These are phyloP conservation scores for Redunca redunca DNA, from an alignment of 2,113 vertebrate species.

Conservation along the genomic window DNA sequence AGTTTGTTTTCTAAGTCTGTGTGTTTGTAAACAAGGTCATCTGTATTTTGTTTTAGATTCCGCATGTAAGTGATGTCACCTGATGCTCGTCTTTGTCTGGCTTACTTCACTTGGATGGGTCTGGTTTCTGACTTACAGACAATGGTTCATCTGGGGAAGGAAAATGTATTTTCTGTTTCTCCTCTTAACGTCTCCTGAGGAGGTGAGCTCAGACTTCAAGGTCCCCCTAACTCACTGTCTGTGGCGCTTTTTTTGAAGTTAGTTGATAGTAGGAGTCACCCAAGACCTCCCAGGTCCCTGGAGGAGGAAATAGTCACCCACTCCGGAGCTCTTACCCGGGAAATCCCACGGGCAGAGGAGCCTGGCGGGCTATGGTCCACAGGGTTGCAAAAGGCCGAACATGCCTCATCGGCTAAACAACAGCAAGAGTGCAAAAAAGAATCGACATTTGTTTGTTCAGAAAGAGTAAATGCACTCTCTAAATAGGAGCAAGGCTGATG, in stretches of 20 bases:
- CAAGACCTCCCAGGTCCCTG: background rate
- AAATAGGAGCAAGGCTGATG: background rate
- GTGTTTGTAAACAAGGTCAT: background rate
- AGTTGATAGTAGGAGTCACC: too few species aligned
- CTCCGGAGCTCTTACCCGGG: background rate
- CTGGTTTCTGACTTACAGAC: background rate
- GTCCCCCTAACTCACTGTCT: too few species aligned
- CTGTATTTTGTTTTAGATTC: background rate
- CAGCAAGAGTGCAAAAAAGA: background rate
- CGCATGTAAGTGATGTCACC: background rate
- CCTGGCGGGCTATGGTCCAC: rapidly evolving
- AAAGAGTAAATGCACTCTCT: background rate
- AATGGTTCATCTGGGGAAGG: background rate
- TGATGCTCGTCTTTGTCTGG: background rate
- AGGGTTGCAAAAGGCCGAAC: background rate
- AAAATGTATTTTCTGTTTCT: background rate
- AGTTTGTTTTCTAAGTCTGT: background rate
- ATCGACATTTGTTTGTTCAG: background rate
- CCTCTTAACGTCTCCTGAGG: background rate
- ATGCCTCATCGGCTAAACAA: background rate
- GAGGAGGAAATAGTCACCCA: background rate
- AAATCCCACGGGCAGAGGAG: background rate
- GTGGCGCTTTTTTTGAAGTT: rapidly evolving
- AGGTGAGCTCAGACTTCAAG: background rate
- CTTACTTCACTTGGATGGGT: background rate